phyloP scores from a whole-genome alignment of 2,113 vertebrate genomes.

The Macaca mulatta region DNA sequence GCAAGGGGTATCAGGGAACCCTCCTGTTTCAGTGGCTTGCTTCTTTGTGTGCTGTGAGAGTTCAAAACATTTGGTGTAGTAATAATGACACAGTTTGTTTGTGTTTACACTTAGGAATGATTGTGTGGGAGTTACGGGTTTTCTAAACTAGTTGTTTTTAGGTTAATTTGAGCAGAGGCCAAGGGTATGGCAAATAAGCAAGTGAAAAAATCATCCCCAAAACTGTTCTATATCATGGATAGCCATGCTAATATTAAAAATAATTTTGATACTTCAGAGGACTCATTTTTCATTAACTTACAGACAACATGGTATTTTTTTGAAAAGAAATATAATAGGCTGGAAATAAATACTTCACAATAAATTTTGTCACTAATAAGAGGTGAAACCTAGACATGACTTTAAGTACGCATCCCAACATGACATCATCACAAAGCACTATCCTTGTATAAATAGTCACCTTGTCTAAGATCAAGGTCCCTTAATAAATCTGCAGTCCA shows the following conservation, averaged over 20 bases:
- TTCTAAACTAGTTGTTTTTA: neutral
- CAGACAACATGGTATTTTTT: neutral
- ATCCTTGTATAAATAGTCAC: neutral
- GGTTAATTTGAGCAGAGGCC: neutral
- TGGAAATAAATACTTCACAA: conserved; percentile 16
- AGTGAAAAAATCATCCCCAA: neutral
- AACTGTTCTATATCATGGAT: neutral
- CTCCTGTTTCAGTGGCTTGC: neutral
- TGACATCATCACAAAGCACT: neutral
- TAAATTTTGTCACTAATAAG: neutral
- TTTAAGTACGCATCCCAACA: neutral
- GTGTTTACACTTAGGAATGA: neutral
- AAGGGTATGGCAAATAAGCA: neutral
- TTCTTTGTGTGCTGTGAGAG: neutral
- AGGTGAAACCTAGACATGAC: neutral
- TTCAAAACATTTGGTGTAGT: neutral
- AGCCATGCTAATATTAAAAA: neutral
- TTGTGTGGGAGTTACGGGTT: neutral
- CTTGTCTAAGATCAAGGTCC: neutral
- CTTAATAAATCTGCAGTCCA: neutral
- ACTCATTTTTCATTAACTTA: conserved; percentile 4
- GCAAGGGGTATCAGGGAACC: too few relatives aligned
- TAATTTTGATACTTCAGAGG: neutral
- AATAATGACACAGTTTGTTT: conserved; percentile 24
- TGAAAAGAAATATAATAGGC: neutral